Percentiles rank a stretch among this genome's conserved stretches.
These are phyloP conservation scores for Esox niger DNA, from an alignment of 2,113 vertebrate species.

Conservation along the genomic window DNA sequence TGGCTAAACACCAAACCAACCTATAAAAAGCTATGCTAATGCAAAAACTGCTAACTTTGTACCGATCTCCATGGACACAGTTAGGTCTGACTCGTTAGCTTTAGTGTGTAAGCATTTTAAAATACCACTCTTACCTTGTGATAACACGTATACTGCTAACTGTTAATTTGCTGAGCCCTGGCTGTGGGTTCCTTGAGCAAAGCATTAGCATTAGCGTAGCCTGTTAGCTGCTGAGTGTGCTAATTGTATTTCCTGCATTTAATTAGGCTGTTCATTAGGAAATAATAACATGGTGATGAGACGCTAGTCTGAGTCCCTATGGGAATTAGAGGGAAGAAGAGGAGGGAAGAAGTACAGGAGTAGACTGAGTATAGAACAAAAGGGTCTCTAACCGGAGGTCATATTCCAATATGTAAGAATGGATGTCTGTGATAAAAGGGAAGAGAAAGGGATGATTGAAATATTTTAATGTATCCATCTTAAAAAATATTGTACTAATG, in stretches of 20 bases:
- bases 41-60: conserved; percentile 18
- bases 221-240: conserved; percentile 31
- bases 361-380: no score
- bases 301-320: no score
- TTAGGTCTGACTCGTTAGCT: no score
- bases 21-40: conserved; percentile 1
- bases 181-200: conserved; percentile 21
- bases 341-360: background rate
- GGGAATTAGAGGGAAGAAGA: background rate
- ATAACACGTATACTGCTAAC: conserved; percentile 21
- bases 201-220: background rate
- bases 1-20: conserved; percentile 21
- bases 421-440: no score
- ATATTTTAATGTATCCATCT: no score
- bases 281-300: conserved; percentile 38
- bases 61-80: conserved; percentile 9
- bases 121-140: background rate
- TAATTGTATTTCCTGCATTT: conserved; percentile 59
- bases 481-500: no score
- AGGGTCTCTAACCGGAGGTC: no score
- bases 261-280: conserved; percentile 71
- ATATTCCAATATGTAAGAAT: no score
- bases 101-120: background rate
- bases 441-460: no score
- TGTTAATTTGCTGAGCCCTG: background rate